Conservation (phyloP, 2,888 invertebrate genomes). For the Pollenia angustigena region DNA sequence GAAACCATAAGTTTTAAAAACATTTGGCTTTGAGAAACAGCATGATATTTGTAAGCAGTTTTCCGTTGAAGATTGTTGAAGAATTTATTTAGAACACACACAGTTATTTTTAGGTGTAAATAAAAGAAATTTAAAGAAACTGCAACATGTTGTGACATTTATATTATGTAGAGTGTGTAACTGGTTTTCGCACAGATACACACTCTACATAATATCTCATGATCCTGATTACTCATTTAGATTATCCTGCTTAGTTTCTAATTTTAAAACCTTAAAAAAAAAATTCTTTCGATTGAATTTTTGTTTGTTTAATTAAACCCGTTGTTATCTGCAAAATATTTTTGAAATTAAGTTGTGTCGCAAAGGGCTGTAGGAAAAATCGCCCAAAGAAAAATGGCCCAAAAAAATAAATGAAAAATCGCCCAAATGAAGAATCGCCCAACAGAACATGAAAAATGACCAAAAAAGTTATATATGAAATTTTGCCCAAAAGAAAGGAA, state of each 20-base stretch:
- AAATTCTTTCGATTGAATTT: no score
- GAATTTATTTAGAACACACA: slow-evolving; percentile 41
- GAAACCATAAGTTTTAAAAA: slow-evolving; percentile 74
- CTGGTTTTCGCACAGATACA: slow-evolving; percentile 2
- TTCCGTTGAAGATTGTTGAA: slow-evolving; percentile 8
- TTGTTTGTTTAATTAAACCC: no score
- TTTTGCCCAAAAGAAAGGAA: no score
- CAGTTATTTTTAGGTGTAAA: slow-evolving; percentile 55
- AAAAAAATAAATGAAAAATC: no score
- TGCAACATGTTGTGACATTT: slow-evolving; percentile 59
- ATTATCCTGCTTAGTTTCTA: background rate
- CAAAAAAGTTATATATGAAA: no score
- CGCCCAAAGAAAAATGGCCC: no score
- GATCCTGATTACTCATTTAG: background rate
- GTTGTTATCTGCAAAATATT: no score
- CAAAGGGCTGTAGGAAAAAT: no score
- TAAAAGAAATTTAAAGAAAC: background rate
- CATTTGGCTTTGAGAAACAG: slow-evolving; percentile 69
- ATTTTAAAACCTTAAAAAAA: no score
- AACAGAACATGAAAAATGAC: no score
- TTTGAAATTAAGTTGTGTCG: no score
- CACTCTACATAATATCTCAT: background rate
- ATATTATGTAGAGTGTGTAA: slow-evolving; percentile 12
- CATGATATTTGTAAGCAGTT: slow-evolving; percentile 45
- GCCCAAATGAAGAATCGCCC: no score